Base-by-base conservation (phyloP, 2,888 invertebrate genomes). In the Eulithis testata region DNA sequence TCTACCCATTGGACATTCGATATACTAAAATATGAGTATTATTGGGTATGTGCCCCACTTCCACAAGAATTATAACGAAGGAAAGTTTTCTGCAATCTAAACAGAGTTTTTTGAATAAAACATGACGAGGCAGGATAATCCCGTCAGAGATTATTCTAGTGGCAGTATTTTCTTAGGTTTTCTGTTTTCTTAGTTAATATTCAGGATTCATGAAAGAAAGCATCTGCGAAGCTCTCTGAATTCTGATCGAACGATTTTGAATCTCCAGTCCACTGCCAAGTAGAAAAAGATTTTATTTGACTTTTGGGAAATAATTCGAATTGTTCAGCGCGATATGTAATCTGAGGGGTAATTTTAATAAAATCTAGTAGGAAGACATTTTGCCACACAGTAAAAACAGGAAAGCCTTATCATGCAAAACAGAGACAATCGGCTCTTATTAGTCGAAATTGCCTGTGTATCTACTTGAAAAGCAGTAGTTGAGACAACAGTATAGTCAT, bases 1-100 rank as follows among this genome's bases (percentile, higher is more conserved):
- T 65, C 61, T 47, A 43, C 31, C 60, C 27, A 47, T 58, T 60
- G 54, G 54, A 47, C 63, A 56, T 63, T 56, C 51, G 52, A 63
- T 60, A 21, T 60, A 60, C 59, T 66, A 52, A 63, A 66, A 60
- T 60, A 66, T 66, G 53, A 21, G 21, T 21, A 21, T 21, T 21
- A 21, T 21, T 21, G 1, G 57, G 53, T 56, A 66, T 66, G 57
- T 61, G 49, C 50, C 54, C 58, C 47, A 58, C 49, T 65, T 65
- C 37, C 43, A 21, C 27, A 37, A 61, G 53, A 61, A 52, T 51
- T 56, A 62, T 62, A 51, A 44, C 43, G 14, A 62, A 53, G 49
- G 12, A 53, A 65, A 49, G 9, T 47, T 56, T 57, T 36, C 9
- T 27, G 14, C 52, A 52, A 55, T 57, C 47, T 43, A 60, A 60